Evolutionary conservation across 2,113 vertebrate genomes (phyloP).

Genomic region (Acinonyx jubatus): DNA sequence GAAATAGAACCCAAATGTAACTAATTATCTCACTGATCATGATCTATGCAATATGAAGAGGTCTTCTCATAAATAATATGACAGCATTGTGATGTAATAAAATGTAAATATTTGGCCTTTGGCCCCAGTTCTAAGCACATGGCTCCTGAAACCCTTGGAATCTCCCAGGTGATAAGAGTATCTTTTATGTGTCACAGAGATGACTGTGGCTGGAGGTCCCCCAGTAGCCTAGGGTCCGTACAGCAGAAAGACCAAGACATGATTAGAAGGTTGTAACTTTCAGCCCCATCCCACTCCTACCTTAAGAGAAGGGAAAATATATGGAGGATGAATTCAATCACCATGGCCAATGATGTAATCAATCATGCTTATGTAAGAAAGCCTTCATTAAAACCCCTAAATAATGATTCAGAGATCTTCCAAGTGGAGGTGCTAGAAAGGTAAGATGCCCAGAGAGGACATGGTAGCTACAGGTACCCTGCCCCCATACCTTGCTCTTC

Average conservation of each 20-base stretch:
- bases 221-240: background rate
- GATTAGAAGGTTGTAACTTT: background rate
- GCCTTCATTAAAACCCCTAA: background rate
- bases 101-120: background rate
- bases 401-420: background rate
- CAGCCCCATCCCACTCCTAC: background rate
- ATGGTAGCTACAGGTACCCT: rapidly evolving
- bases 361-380: background rate
- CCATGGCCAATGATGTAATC: background rate
- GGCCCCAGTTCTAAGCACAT: background rate
- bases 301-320: background rate
- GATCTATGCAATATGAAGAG: background rate
- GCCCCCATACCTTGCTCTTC: background rate
- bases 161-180: background rate
- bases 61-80: background rate
- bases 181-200: background rate
- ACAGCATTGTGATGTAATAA: background rate
- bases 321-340: background rate
- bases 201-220: background rate
- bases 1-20: background rate
- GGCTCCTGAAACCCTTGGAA: background rate
- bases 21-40: background rate
- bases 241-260: background rate
- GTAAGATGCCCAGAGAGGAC: background rate
- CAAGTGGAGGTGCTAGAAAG: background rate